phyloP scores from a whole-genome alignment of 2,113 vertebrate species.

The Cnemophilus loriae region DNA sequence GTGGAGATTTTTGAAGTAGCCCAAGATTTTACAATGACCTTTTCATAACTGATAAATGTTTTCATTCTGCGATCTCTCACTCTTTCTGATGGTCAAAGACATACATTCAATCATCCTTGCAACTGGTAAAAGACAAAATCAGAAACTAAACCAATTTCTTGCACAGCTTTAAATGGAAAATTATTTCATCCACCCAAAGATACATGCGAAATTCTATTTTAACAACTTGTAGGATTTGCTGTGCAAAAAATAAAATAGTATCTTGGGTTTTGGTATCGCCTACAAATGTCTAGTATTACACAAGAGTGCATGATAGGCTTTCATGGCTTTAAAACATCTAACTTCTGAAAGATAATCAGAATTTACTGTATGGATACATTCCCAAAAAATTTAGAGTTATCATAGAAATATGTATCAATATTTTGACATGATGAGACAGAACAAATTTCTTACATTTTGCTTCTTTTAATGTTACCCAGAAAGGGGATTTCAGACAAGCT shows the following conservation, averaged over 20 bases:
- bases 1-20: background rate
- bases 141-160: background rate
- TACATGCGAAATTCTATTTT: background rate
- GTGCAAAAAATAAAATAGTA: background rate
- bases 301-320: background rate
- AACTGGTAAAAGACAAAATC: background rate
- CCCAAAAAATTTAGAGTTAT: background rate
- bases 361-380: background rate
- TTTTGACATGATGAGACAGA: background rate
- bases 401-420: background rate
- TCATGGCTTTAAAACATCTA: background rate
- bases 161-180: background rate
- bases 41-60: background rate
- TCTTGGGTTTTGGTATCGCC: background rate
- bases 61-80: fast-evolving
- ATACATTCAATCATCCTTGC: background rate
- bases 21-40: background rate
- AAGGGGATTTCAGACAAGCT: fast-evolving
- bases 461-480: background rate
- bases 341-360: background rate
- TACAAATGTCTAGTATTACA: background rate
- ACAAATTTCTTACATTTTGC: background rate
- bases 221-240: background rate
- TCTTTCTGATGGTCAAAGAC: background rate
- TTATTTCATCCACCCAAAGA: background rate